phyloP scores from a whole-genome alignment of 2,888 invertebrate genomes.

The Ptychoptera albimana region DNA sequence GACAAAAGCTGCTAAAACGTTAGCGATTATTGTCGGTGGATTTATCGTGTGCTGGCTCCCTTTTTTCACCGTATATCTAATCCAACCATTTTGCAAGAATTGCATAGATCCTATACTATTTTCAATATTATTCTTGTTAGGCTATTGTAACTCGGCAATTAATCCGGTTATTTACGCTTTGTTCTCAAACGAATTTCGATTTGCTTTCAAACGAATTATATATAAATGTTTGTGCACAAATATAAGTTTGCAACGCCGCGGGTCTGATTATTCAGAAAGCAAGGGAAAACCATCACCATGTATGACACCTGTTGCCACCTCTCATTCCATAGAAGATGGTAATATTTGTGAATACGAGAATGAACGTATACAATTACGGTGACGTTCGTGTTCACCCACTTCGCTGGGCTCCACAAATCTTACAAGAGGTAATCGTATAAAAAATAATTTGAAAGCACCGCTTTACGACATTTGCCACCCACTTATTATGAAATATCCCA shows the following conservation, averaged over 20 bases:
- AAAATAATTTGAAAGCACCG: neutral
- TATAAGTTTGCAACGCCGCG: conserved; percentile 13
- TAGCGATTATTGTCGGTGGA: conserved; percentile 93
- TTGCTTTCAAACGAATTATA: conserved; percentile 84
- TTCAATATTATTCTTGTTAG: conserved; percentile 90
- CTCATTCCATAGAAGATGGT: neutral
- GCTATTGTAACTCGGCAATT: conserved; percentile 92
- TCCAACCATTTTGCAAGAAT: conserved; percentile 71
- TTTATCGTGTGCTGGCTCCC: conserved; percentile 96
- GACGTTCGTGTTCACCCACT: conserved; percentile 2
- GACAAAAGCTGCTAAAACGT: conserved; percentile 90
- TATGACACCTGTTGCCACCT: conserved; percentile 22
- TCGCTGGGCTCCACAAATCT: too few species aligned
- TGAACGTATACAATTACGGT: neutral
- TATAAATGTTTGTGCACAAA: conserved; percentile 61
- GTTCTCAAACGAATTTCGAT: conserved; percentile 87
- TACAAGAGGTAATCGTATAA: too few species aligned
- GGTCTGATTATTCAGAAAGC: conserved; percentile 30
- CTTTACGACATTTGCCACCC: neutral
- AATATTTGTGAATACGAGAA: too few species aligned
- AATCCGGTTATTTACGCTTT: conserved; percentile 91
- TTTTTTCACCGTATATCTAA: conserved; percentile 88
- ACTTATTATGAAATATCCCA: neutral
- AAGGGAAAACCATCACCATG: conserved; percentile 24
- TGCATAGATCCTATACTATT: conserved; percentile 77